Evolutionary conservation across 1,140 invertebrate genomes (phyloP), one percentile per base, ranked within the genome.

Genomic region (Drosophila athabasca): DNA sequence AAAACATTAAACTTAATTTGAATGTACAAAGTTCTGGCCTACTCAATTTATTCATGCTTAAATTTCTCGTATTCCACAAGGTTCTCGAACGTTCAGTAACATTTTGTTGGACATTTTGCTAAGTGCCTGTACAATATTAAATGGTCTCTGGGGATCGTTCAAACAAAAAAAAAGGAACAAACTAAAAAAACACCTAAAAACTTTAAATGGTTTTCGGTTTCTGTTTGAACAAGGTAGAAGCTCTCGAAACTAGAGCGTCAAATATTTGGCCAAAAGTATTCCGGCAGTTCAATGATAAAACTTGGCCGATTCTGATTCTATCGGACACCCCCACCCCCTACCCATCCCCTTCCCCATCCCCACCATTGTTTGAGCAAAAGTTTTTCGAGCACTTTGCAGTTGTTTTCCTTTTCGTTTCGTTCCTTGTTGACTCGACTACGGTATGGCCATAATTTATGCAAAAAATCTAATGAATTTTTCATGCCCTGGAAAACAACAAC

Each of bases 381-480:
- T 51, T 76, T 62, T 52, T 13, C 13, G 31, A 44, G 22, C 44
- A 53, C 66, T 57, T 46, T 51, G 24, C 44, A 53, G 22, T 60
- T 57, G 74, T 29, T 55, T 68, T 67, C 29, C 15, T 8, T 41
- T 60, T 57, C 65, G 24, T 55, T 68, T 67, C 39, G 13, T 6
- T 41, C 15, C 15, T 39, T 22, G 44, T 19, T 51, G 44, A 48
- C 31, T 62, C 70, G 68, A 54, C 49, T 49, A 26, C 24, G 24
- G 24, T 49, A 31, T 41, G 48, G 48, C 49, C 76, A 65, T 85
- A 85, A 85, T 82, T 85, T 87, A 85, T 85, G 82, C 78, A 87
- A 71, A 82, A 85, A 75, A 65, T 80, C 76, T 87, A 85, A 85
- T 85, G 81, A 85, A 85, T 85, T 85, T 87, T 76, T 85, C 84